Percentiles rank a stretch among this genome's conserved stretches.
Evolutionary conservation across 2,888 invertebrate genomes (phyloP).

Genomic region (Epirrhoe alternata): DNA sequence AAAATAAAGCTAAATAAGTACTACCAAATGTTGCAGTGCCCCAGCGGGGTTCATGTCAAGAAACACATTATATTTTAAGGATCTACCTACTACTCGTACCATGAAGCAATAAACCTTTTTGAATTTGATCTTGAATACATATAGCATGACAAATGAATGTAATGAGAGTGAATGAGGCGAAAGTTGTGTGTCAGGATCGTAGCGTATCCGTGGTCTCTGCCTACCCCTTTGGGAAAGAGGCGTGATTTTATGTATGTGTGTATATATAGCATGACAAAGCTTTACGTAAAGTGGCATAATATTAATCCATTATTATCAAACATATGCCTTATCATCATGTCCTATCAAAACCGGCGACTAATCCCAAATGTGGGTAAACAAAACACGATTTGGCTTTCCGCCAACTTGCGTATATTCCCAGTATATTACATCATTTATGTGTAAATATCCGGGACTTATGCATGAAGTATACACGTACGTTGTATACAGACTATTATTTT

Average conservation of each 20-base stretch:
- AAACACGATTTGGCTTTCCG: slow-evolving; percentile 51
- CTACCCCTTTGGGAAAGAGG: too few relatives aligned
- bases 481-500: neutral
- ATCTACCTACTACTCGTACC: too few relatives aligned
- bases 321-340: slow-evolving; percentile 1
- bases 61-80: too few relatives aligned
- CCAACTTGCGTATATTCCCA: slow-evolving; percentile 29
- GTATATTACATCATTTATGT: neutral
- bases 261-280: neutral
- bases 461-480: neutral
- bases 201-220: too few relatives aligned
- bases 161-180: too few relatives aligned
- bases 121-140: too few relatives aligned
- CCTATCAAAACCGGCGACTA: slow-evolving; percentile 4
- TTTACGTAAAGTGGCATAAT: neutral
- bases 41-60: too few relatives aligned
- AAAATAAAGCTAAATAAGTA: neutral
- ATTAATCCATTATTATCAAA: neutral
- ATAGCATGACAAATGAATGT: too few relatives aligned
- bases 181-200: too few relatives aligned
- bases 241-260: too few relatives aligned
- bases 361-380: slow-evolving; percentile 2
- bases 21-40: neutral
- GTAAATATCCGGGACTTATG: neutral
- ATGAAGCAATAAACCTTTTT: too few relatives aligned